These are phyloP conservation scores for Drosophila sturtevanti DNA, from an alignment of 1,140 invertebrate species.

Conservation along the genomic window DNA sequence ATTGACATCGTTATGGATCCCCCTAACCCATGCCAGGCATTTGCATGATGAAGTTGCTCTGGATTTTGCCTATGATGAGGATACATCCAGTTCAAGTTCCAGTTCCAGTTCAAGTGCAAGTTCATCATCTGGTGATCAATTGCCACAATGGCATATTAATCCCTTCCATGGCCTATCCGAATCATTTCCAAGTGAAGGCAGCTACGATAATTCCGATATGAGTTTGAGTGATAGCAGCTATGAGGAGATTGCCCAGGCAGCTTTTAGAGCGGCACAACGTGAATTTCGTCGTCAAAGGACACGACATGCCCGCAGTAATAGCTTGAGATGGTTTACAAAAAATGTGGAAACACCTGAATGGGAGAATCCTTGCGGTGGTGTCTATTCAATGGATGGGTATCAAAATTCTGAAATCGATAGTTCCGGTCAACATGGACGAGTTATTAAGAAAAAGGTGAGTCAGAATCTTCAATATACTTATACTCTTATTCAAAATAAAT, in stretches of 20 bases:
- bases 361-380: slow-evolving; percentile 69
- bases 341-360: slow-evolving; percentile 46
- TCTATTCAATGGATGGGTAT: slow-evolving; percentile 25
- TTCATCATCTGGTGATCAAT: background rate
- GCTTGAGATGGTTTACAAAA: slow-evolving; percentile 34
- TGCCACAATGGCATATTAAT: slow-evolving; percentile 51
- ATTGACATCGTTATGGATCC: slow-evolving; percentile 34
- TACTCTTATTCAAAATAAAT: too few relatives aligned
- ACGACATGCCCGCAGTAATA: slow-evolving; percentile 59
- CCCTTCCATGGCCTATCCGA: slow-evolving; percentile 57
- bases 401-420: slow-evolving; percentile 14
- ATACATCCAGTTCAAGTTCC: slow-evolving; percentile 12
- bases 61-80: slow-evolving; percentile 44
- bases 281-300: slow-evolving; percentile 52
- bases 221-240: slow-evolving; percentile 52
- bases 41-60: slow-evolving; percentile 50
- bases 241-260: slow-evolving; percentile 54
- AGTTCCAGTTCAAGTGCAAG: slow-evolving; percentile 1
- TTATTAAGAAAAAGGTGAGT: slow-evolving; percentile 59
- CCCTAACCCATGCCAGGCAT: slow-evolving; percentile 50
- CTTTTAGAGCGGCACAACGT: slow-evolving; percentile 35
- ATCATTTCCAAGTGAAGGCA: slow-evolving; percentile 41
- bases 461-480: too few relatives aligned
- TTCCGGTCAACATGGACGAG: slow-evolving; percentile 22
- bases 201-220: slow-evolving; percentile 39